Conservation (phyloP, 2,888 invertebrate species). For the Eubasilissa splendida region DNA sequence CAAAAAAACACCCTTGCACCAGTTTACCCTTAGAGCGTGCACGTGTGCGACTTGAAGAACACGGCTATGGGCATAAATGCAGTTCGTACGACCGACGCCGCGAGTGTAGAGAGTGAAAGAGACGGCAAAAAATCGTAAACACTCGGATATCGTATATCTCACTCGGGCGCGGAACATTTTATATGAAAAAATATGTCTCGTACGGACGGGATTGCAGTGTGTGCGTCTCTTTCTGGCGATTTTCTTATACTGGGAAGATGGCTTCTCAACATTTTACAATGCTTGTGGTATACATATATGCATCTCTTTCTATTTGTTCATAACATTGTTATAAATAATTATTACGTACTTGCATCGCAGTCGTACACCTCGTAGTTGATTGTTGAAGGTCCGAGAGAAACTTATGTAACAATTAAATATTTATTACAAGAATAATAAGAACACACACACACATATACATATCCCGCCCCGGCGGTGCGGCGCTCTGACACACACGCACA, state of each 20-base stretch:
- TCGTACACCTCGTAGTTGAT: no score
- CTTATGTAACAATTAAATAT: no score
- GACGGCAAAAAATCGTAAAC: slow-evolving; percentile 41
- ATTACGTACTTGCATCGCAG: no score
- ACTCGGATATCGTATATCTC: slow-evolving; percentile 45
- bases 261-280: not conserved
- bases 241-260: not conserved
- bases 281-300: not conserved
- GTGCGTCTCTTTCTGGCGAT: slow-evolving; percentile 14
- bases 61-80: slow-evolving; percentile 52
- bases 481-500: no score
- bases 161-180: slow-evolving; percentile 44
- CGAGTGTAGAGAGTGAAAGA: slow-evolving; percentile 38
- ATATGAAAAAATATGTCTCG: slow-evolving; percentile 46
- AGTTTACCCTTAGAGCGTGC: not conserved
- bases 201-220: slow-evolving; percentile 8
- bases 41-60: slow-evolving; percentile 50
- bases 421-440: no score
- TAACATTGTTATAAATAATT: no score
- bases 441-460: no score
- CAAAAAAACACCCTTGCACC: no score
- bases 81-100: slow-evolving; percentile 31
- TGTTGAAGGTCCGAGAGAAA: no score
- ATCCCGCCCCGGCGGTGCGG: no score
- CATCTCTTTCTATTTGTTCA: no score